phyloP scores from a whole-genome alignment of 2,113 vertebrate genomes.

The Sander vitreus region DNA sequence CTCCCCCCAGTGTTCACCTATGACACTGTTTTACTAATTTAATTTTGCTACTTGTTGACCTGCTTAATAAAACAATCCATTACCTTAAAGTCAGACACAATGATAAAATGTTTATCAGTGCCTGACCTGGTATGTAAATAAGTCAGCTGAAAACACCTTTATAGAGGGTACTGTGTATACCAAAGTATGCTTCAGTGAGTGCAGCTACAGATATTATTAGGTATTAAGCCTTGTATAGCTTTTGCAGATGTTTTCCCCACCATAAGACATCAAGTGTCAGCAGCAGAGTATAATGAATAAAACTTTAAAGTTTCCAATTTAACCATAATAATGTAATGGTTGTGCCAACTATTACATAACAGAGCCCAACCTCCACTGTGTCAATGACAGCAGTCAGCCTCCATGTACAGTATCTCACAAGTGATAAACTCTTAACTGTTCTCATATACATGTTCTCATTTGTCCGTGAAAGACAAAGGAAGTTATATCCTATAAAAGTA shows the following conservation, averaged over 20 bases:
- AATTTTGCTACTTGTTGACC: not conserved
- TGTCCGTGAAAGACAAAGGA: not conserved
- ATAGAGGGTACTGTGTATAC: not conserved
- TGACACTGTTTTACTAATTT: not conserved
- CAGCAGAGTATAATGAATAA: not conserved
- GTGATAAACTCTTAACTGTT: conserved; percentile 6
- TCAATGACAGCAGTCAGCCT: conserved; percentile 1
- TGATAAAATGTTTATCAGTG: not conserved
- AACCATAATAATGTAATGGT: not conserved
- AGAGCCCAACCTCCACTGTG: conserved; percentile 21
- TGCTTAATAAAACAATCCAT: not conserved
- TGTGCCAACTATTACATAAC: conserved; percentile 27
- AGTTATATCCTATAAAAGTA: not conserved
- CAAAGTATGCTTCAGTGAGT: not conserved
- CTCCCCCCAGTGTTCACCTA: not conserved
- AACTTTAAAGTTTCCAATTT: not conserved
- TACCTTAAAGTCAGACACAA: not conserved
- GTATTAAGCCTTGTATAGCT: not conserved
- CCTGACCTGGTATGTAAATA: conserved; percentile 22
- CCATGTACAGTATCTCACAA: not conserved
- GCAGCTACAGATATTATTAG: not conserved
- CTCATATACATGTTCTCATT: not conserved
- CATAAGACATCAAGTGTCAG: not conserved
- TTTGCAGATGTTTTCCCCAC: not conserved
- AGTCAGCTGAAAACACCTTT: not conserved